These are phyloP conservation scores for Anser cygnoides DNA, from an alignment of 2,113 vertebrate species.

Conservation along the genomic window DNA sequence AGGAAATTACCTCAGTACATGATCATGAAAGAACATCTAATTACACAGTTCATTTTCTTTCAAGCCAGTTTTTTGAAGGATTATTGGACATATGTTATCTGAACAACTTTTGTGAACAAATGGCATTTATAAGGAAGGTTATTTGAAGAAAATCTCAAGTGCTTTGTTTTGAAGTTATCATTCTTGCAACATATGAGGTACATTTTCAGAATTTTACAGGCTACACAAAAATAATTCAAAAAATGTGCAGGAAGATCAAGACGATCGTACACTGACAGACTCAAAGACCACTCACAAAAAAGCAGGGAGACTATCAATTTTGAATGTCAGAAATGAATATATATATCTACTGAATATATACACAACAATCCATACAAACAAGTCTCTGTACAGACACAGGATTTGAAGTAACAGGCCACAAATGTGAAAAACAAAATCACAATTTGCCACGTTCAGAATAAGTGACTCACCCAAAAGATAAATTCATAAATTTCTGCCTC, in stretches of 20 bases:
- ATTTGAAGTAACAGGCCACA: neutral
- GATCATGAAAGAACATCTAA: neutral
- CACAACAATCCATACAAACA: neutral
- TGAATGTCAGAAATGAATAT: neutral
- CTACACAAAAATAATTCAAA: neutral
- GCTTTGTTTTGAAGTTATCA: neutral
- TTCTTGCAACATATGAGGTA: neutral
- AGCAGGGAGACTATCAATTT: neutral
- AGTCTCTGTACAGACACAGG: neutral
- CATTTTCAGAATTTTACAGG: neutral
- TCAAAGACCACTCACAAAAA: neutral
- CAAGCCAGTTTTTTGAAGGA: neutral
- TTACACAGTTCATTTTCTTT: neutral
- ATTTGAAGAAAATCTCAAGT: neutral
- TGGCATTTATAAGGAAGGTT: neutral
- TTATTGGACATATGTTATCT: neutral
- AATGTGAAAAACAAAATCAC: neutral
- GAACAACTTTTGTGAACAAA: neutral
- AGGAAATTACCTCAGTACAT: neutral
- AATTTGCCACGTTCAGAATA: neutral
- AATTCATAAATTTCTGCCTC: neutral
- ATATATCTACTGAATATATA: neutral
- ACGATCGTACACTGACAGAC: neutral
- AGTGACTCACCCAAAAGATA: neutral
- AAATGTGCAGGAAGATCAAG: neutral